Percentiles rank a stretch among this genome's conserved stretches.
phyloP scores from a whole-genome alignment of 35 echinoderm and acorn worm genomes.

The Stichopus chloronotus region DNA sequence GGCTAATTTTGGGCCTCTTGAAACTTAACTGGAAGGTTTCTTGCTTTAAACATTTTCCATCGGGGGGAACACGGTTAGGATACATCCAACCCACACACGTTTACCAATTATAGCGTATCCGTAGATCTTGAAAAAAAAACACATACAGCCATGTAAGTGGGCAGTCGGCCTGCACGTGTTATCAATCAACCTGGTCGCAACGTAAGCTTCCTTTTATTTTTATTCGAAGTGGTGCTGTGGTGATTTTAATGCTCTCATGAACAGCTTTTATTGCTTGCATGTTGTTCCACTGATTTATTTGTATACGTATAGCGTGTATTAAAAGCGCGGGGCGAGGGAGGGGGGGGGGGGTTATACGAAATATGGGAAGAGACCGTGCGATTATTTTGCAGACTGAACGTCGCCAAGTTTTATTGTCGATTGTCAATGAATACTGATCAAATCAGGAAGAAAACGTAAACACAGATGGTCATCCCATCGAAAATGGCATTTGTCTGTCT shows the following conservation, averaged over 20 bases:
- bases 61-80: not conserved
- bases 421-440: too few species aligned
- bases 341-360: too few species aligned
- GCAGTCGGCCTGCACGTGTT: not conserved
- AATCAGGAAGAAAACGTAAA: too few species aligned
- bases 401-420: too few species aligned
- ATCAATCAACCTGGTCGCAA: not conserved
- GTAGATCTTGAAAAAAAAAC: not conserved
- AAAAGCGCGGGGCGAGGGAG: too few species aligned
- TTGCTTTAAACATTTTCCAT: not conserved
- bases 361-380: too few species aligned
- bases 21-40: not conserved
- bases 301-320: not conserved
- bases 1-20: not conserved
- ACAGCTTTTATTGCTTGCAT: not conserved
- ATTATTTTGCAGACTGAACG: too few species aligned
- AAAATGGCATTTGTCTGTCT: too few species aligned
- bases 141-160: not conserved
- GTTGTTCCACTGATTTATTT: not conserved
- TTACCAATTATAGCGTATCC: too few species aligned
- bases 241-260: too few species aligned
- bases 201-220: not conserved
- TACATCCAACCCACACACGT: not conserved
- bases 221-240: not conserved
- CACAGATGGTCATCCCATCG: too few species aligned